Evolutionary conservation across 2,113 vertebrate genomes (phyloP).

Genomic region (Orthonyx spaldingii): DNA sequence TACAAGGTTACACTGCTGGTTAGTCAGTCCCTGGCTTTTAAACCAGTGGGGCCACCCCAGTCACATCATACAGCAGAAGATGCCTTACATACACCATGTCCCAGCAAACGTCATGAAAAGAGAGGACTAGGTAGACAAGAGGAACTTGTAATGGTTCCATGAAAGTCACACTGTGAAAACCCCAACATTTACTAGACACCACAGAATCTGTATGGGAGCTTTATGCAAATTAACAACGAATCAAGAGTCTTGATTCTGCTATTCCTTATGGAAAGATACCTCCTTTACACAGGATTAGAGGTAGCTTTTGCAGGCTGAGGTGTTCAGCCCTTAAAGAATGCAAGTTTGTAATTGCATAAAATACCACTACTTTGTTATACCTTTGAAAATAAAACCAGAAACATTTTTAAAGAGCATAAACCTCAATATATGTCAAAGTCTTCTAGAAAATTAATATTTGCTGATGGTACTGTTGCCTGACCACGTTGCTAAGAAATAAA

Average conservation of each 20-base stretch:
- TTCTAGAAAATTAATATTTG: conserved; percentile 41
- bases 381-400: neutral
- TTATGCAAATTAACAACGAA: neutral
- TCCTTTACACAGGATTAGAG: neutral
- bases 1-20: neutral
- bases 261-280: neutral
- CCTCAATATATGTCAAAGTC: neutral
- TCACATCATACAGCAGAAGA: neutral
- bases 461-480: conserved; percentile 32
- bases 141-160: neutral
- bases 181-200: neutral
- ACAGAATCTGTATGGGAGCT: neutral
- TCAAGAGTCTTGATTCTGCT: neutral
- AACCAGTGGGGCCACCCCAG: neutral
- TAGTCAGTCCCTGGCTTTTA: neutral
- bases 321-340: neutral
- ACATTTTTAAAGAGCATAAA: neutral
- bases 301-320: neutral
- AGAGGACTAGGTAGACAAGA: neutral
- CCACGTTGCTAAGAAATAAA: conserved; percentile 63
- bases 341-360: neutral
- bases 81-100: neutral
- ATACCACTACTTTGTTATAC: neutral
- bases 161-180: neutral
- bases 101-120: neutral